Base-by-base conservation (phyloP, 1,140 invertebrate species). In the Formica exsecta region DNA sequence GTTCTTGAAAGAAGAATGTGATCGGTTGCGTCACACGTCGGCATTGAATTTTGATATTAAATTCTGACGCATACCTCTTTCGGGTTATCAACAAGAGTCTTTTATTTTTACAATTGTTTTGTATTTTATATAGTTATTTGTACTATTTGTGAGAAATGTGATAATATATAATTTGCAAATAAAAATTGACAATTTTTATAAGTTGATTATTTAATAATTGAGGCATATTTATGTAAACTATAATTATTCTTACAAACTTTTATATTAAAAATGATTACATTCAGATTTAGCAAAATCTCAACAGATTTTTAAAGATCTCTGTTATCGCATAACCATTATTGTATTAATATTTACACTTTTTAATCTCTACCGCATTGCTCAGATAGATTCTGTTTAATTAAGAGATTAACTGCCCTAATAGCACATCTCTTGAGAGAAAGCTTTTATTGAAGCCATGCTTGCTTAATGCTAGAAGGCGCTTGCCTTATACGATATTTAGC, bases 401-500 rank as follows among this genome's bases (percentile, higher is more conserved):
- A 36, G 9, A n/a, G 6, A n/a, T 61, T 48, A 9, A 83, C 7
- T 25, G 36, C 13, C 25, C 0, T 41, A 13, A 11, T 9, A 16
- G 13, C 41, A 16, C 41, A 6, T 62, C 13, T 83, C 54, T 77
- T 3, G 3, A 19, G 29, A 51, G 8, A 9, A 41, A 11, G 16
- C 74, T 51, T 74, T 66, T 29, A 64, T 66, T 44, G 48, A 25
- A 59, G 13, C 4, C 7, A 1, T 41, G 61, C 13, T 76, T 71
- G 62, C 9, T 36, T 8, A 51, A 19, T 22, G 13, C 29, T 38
- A 44, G 22, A 73, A 80, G 25, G 41, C 44, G 48, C 57, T 76
- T 25, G 22, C n/a, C 61, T 61, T 61, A 13, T 19, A n/a, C n/a
- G 79, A 86, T 86, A 62, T 90, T 90, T 90, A 88, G 83, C 29